A percentile compares a stretch with the other conserved stretches of the same genome.
Conservation (phyloP, 1,140 invertebrate genomes). For the Galleria mellonella region DNA sequence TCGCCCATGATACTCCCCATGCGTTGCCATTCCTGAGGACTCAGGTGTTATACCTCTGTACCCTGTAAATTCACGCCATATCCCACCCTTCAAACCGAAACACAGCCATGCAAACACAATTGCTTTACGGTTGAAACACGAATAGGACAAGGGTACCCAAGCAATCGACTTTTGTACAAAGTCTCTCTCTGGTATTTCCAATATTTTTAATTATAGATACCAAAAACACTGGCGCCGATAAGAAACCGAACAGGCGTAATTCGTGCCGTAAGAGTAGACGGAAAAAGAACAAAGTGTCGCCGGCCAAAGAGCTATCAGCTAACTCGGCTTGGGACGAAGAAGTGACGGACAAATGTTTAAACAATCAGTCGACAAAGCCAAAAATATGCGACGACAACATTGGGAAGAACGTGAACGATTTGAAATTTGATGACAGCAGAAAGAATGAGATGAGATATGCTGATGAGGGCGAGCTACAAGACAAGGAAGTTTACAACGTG, state of each 20-base stretch:
- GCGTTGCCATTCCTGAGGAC: too few relatives aligned
- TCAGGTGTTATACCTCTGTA: too few relatives aligned
- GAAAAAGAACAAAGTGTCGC: conserved; percentile 52
- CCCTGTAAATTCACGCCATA: too few relatives aligned
- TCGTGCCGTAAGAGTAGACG: conserved; percentile 42
- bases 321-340: conserved; percentile 14
- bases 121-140: too few relatives aligned
- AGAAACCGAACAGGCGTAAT: conserved; percentile 48
- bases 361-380: conserved; percentile 37
- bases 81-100: too few relatives aligned
- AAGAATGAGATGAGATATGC: conserved; percentile 10
- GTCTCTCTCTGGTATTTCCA: too few relatives aligned
- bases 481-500: conserved; percentile 31
- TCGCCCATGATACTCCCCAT: too few relatives aligned
- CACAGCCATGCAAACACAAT: too few relatives aligned
- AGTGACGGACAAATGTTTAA: conserved; percentile 14
- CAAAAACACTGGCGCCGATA: conserved; percentile 30
- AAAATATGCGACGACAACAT: conserved; percentile 36
- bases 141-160: too few relatives aligned
- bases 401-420: conserved; percentile 58
- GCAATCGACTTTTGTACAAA: too few relatives aligned
- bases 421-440: conserved; percentile 21
- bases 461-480: conserved; percentile 12
- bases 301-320: conserved; percentile 26
- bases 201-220: conserved; percentile 18